These are phyloP conservation scores for Rhabdophis nuchalis DNA, from an alignment of 2,797 vertebrate species.

Conservation along the genomic window DNA sequence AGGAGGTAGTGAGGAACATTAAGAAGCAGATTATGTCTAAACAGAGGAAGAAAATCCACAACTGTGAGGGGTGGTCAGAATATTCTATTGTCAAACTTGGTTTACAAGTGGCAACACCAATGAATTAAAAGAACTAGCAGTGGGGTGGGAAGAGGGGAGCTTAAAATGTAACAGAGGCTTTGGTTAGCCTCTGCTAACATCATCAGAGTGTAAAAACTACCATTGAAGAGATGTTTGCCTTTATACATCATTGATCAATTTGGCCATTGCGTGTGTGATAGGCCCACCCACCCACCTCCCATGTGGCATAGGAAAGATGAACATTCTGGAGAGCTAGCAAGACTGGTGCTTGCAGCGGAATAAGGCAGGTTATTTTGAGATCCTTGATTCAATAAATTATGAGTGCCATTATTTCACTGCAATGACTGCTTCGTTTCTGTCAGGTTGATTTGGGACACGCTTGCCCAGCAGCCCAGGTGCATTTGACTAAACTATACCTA, in stretches of 20 bases:
- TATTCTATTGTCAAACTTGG: neutral
- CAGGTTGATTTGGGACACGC: neutral
- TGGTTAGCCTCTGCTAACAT: no score
- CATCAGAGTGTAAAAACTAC: no score
- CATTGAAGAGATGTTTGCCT: no score
- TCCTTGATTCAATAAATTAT: neutral
- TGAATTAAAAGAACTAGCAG: neutral
- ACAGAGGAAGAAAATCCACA: neutral
- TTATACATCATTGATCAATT: no score
- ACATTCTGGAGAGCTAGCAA: neutral
- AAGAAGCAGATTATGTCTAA: neutral
- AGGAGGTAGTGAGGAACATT: neutral
- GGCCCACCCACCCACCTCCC: neutral
- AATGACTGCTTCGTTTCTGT: neutral
- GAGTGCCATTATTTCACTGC: neutral
- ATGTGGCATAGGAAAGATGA: neutral
- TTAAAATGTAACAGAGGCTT: no score
- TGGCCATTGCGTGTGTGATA: no score
- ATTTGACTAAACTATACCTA: neutral
- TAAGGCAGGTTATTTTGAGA: neutral
- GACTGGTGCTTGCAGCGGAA: neutral
- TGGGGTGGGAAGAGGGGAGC: neutral
- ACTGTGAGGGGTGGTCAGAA: neutral
- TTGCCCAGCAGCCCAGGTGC: neutral
- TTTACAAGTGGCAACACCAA: neutral